Percentiles rank a stretch among this genome's conserved stretches.
phyloP scores from a whole-genome alignment of 2,888 invertebrate species.

The Thelaira solivaga region DNA sequence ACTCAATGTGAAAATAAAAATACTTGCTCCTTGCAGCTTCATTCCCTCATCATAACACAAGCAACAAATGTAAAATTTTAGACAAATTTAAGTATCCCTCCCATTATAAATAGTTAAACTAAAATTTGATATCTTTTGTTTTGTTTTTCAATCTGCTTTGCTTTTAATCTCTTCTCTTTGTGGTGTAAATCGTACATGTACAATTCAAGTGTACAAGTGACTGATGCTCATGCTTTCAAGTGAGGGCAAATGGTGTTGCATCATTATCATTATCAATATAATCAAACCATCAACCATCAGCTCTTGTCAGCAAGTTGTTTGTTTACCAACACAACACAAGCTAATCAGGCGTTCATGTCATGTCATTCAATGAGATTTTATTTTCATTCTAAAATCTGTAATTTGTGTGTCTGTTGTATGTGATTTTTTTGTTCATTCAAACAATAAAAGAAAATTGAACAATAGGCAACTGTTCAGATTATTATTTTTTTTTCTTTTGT shows the following conservation, averaged over 20 bases:
- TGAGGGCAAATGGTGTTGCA: not conserved
- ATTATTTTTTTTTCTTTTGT: not conserved
- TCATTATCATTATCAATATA: constrained; percentile 9
- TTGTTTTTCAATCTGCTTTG: no score
- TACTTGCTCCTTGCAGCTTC: no score
- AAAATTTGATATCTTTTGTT: no score
- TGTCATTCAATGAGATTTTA: constrained; percentile 24
- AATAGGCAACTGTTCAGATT: not conserved
- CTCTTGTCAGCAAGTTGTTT: constrained; percentile 16
- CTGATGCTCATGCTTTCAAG: not conserved
- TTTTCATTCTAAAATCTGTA: constrained; percentile 4
- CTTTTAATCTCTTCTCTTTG: no score
- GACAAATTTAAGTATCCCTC: no score
- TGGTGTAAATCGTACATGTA: not conserved
- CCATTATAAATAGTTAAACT: no score
- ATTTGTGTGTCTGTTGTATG: not conserved
- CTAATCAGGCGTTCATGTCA: constrained; percentile 45
- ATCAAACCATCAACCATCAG: constrained; percentile 17
- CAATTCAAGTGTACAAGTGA: no score
- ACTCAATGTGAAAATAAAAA: no score
- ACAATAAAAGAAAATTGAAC: not conserved
- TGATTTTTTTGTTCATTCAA: not conserved
- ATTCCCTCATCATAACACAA: no score
- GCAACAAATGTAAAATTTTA: no score
- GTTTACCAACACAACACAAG: constrained; percentile 12